These are phyloP conservation scores for Paramacrobiotus metropolitanus DNA, from an alignment of 1,140 invertebrate genomes.

Conservation along the genomic window DNA sequence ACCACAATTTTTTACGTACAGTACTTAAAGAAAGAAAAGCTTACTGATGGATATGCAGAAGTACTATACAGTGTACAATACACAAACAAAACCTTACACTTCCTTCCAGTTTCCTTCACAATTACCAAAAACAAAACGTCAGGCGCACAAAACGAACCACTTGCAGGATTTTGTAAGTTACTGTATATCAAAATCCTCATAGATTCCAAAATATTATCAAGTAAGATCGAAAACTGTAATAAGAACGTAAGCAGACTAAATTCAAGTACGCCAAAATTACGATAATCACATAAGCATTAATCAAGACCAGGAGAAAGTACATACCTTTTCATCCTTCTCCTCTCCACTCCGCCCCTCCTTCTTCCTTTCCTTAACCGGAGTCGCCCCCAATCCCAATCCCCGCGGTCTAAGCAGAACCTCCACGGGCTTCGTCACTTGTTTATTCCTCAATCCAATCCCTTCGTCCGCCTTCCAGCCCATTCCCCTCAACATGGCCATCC, in stretches of 20 bases:
- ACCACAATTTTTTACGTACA: too few species aligned
- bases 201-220: not conserved
- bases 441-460: constrained; percentile 35
- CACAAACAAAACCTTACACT: too few species aligned
- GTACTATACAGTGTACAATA: too few species aligned
- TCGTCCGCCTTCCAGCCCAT: constrained; percentile 70
- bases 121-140: too few species aligned
- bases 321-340: not conserved
- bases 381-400: constrained; percentile 67
- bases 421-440: constrained; percentile 27
- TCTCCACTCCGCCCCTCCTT: not conserved
- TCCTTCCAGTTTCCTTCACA: too few species aligned
- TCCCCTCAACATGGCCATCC: constrained; percentile 66
- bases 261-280: not conserved
- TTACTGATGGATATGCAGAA: too few species aligned
- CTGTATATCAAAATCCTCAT: too few species aligned
- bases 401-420: constrained; percentile 47
- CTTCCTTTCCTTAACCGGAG: not conserved
- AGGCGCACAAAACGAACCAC: too few species aligned
- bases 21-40: too few species aligned
- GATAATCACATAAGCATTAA: not conserved
- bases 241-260: not conserved
- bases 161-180: too few species aligned
- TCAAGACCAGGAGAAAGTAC: not conserved
- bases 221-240: not conserved